Evolutionary conservation across 1,140 invertebrate species (phyloP), one percentile per base, ranked within the genome.

Genomic region (Mycetomoellerius zeteki): DNA sequence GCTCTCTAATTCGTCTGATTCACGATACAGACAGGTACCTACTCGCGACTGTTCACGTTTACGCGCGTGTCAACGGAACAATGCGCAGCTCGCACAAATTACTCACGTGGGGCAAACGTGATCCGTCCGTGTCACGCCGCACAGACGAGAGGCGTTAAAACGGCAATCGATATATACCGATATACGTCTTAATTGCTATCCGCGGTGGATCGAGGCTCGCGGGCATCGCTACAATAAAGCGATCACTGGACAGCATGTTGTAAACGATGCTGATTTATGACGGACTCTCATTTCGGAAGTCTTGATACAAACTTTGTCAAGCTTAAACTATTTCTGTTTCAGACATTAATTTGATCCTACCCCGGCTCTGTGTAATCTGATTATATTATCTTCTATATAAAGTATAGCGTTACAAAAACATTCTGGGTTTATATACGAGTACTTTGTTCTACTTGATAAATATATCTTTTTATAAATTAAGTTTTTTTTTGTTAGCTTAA

Each of bases 151-250:
- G 30, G 12, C 16, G 56, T 89, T 88, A 77, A 89, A 88, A 33
- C 52, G 80, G 58, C 27, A 88, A 19, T 56, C 56, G 14, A 33
- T 58, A 47, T 56, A 5, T 52, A 14, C n/a, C 21, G 30, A 58
- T 58, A 77, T 87, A 47, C 27, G 65, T 85, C 86, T 89, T 85
- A 85, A 89, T 89, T 88, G 65, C 58, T 54, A 50, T n/a, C 60
- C 24, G 54, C 37, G 52, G 52, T 64, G 6, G 37, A 16, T 37
- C 56, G 54, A 16, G 37, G 21, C 30, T 43, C 21, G 6, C 27
- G 37, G 19, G 14, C 3, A 5, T 69, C 72, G 52, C 65, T 54
- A 75, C 67, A 54, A 88, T 78, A 67, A 86, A 75, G 14, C 67
- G 64, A 76, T 19, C 43, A 27, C 8, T 5, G 30, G 50, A 3